Percentiles rank a stretch among this genome's conserved stretches.
phyloP scores from a whole-genome alignment of 2,113 vertebrate genomes.

The Calypte anna region DNA sequence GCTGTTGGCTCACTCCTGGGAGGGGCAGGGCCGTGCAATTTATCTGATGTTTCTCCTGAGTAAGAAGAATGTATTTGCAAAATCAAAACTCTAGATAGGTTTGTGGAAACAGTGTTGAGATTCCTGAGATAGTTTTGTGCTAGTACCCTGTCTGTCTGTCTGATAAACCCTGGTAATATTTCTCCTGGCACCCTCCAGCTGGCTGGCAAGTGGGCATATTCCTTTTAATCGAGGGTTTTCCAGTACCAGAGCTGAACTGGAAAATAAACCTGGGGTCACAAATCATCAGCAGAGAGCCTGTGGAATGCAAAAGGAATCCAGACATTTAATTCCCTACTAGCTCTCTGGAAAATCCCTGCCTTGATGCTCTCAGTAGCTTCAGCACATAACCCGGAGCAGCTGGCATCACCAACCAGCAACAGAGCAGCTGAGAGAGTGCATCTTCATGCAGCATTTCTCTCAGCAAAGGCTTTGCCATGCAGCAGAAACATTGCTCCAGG shows the following conservation, averaged over 20 bases:
- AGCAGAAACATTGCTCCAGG: neutral
- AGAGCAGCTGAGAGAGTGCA: neutral
- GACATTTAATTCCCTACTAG: slow-evolving; percentile 54
- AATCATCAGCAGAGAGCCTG: neutral
- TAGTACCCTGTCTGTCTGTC: neutral
- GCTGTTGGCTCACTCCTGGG: neutral
- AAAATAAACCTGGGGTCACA: slow-evolving; percentile 9
- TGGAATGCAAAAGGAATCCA: slow-evolving; percentile 59
- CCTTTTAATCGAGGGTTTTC: neutral
- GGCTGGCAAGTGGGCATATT: neutral
- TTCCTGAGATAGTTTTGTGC: slow-evolving; percentile 26
- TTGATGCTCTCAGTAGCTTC: neutral
- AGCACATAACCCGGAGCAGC: neutral
- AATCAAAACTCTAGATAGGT: slow-evolving; percentile 16
- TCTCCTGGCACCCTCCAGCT: neutral
- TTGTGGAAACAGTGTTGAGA: slow-evolving; percentile 30
- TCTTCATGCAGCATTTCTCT: neutral
- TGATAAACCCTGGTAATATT: neutral
- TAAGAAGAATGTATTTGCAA: slow-evolving; percentile 21
- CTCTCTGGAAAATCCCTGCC: slow-evolving; percentile 50
- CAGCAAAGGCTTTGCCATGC: neutral
- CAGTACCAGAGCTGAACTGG: slow-evolving; percentile 12
- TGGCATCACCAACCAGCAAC: accelerated
- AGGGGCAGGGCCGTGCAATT: neutral
- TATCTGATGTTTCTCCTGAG: neutral